Evolutionary conservation across 2,888 invertebrate genomes (phyloP), one percentile per base, ranked within the genome.

Genomic region (Iselma pallidipennis): DNA sequence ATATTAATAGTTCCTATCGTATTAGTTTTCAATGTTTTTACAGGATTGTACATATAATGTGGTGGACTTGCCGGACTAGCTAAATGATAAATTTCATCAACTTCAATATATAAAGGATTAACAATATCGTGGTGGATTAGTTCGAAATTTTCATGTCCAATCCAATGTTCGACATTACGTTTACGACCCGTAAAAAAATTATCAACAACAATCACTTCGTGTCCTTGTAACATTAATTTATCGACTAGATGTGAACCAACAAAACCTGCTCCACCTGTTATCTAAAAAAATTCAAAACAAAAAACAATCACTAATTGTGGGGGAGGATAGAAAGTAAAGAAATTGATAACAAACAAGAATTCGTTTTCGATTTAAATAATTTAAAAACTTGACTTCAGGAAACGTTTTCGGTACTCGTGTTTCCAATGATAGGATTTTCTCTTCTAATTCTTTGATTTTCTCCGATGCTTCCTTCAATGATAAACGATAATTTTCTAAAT

Each of bases 31-130:
- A 99, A 95, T 14, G 99, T 99, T 83, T 99, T 99, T 2, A 99
- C 98, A 28, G 99, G 98, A 85, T 99, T 99, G 78, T 94, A 92
- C 99, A 99, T 99, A 79, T 99, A 99, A 84, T 99, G 98, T 0
- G 97, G 98, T 21, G 99, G 99, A 71, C 97, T 97, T 1, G 99
- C 99, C 9, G 99, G 99, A 78, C 98, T 98, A 16, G 99, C 99
- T 76, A 99, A 85, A 81, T 99, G 98, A 81, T 98, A 99, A 76
- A 99, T 98, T 85, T 99, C 93, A 81, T 94, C 93, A 55, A 98
- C 97, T 87, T 99, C 99, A 66, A 98, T 91, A 81, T 93, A 98
- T 49, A 99, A 84, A 19, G 98, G 95, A 83, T 98, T 96, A 0
- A 99, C 98, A 75, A 99, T 96, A 77, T 99, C 99, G 81, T 99